A percentile compares a stretch with the other conserved stretches of the same genome.
Conservation (phyloP, 1,140 invertebrate genomes). For the Armadillidium nasatum region DNA sequence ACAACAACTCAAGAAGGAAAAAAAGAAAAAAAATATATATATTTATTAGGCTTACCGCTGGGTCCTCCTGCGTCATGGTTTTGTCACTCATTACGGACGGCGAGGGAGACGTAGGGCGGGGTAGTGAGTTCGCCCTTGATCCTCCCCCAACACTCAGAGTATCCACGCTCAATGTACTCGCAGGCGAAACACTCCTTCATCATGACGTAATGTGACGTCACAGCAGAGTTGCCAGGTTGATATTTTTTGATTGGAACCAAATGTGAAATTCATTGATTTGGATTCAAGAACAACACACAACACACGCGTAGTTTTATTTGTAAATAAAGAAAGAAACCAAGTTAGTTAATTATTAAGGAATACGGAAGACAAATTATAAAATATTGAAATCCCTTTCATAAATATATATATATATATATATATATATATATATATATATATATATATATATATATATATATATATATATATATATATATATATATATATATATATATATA, state of each 20-base stretch:
- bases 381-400: too few relatives aligned
- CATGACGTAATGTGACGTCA: background rate
- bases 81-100: conserved; percentile 75
- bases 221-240: background rate
- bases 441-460: too few relatives aligned
- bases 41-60: conserved; percentile 37
- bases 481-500: too few relatives aligned
- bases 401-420: too few relatives aligned
- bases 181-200: conserved; percentile 46
- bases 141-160: conserved; percentile 45
- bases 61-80: conserved; percentile 54
- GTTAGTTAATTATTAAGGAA: too few relatives aligned
- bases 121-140: conserved; percentile 57
- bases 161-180: conserved; percentile 52
- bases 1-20: too few relatives aligned
- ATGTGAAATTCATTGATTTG: background rate
- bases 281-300: background rate
- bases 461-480: too few relatives aligned
- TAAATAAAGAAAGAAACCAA: too few relatives aligned
- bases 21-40: too few relatives aligned
- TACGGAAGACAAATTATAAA: too few relatives aligned
- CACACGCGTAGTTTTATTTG: too few relatives aligned
- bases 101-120: conserved; percentile 73
- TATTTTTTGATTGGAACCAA: background rate
- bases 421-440: too few relatives aligned